Percentiles rank a stretch among this genome's conserved stretches.
Conservation (phyloP, 2,888 invertebrate species). For the Tuberolachnus salignus region DNA sequence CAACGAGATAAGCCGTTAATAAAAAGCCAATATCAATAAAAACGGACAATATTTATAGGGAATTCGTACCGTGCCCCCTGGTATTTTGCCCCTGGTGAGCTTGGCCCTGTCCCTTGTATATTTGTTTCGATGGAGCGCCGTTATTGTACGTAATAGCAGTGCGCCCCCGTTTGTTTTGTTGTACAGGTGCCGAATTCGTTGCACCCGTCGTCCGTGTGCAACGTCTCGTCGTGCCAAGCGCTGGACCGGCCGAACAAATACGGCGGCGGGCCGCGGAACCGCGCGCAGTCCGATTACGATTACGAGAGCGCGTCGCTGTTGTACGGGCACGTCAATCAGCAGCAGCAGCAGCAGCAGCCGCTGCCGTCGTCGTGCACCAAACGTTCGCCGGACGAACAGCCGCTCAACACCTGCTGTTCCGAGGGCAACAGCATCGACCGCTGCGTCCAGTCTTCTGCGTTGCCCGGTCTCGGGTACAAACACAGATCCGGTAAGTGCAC, state of each 20-base stretch:
- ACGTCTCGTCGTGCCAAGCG: slow-evolving; percentile 44
- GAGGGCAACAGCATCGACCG: slow-evolving; percentile 61
- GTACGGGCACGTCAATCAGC: slow-evolving; percentile 56
- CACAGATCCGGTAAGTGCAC: slow-evolving; percentile 41
- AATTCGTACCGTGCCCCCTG: too few relatives aligned
- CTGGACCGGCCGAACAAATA: slow-evolving; percentile 44
- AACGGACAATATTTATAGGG: too few relatives aligned
- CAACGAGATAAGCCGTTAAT: too few relatives aligned
- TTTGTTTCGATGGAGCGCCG: too few relatives aligned
- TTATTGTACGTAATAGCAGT: background rate
- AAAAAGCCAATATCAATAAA: too few relatives aligned
- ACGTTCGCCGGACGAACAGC: slow-evolving; percentile 45
- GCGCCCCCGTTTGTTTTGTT: background rate
- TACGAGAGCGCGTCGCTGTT: slow-evolving; percentile 60
- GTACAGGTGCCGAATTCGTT: slow-evolving; percentile 57
- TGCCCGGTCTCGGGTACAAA: slow-evolving; percentile 60
- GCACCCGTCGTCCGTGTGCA: slow-evolving; percentile 38
- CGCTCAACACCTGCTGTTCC: slow-evolving; percentile 45
- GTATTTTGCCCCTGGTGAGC: too few relatives aligned
- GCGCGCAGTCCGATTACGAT: slow-evolving; percentile 58
- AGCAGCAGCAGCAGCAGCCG: background rate
- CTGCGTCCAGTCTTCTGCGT: slow-evolving; percentile 65
- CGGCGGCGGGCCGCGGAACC: slow-evolving; percentile 38
- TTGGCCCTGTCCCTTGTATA: too few relatives aligned
- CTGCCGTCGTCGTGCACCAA: slow-evolving; percentile 11